phyloP scores from a whole-genome alignment of 1,140 invertebrate species.

The Pseudachorutes palmiensis region DNA sequence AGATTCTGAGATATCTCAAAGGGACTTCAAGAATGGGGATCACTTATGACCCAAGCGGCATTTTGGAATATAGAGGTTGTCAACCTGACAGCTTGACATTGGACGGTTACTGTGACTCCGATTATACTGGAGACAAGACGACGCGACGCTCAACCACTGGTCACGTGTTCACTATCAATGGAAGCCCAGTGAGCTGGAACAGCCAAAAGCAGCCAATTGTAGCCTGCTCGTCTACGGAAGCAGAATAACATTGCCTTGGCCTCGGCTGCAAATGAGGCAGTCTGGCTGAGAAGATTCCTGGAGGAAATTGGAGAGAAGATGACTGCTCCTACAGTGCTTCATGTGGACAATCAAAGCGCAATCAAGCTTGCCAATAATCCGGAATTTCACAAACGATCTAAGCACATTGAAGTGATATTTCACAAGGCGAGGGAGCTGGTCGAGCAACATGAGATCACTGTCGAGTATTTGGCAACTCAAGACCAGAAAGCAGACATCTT shows the following conservation, averaged over 20 bases:
- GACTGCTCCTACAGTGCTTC: not conserved
- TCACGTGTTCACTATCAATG: constrained; percentile 39
- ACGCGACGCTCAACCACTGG: constrained; percentile 34
- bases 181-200: constrained; percentile 38
- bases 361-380: constrained; percentile 38
- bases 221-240: constrained; percentile 40
- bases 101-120: not conserved
- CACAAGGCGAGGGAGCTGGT: constrained; percentile 40
- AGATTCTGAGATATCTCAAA: not conserved
- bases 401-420: constrained; percentile 43
- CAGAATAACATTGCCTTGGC: constrained; percentile 41
- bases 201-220: constrained; percentile 40
- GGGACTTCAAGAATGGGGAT: not conserved
- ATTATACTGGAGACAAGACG: not conserved
- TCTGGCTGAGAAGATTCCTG: constrained; percentile 36
- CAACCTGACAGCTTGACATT: not conserved
- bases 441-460: not conserved
- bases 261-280: constrained; percentile 41
- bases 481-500: constrained; percentile 40
- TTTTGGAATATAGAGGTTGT: no score
- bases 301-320: not conserved
- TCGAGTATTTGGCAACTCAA: constrained; percentile 23
- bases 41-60: no score
- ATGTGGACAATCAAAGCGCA: constrained; percentile 38
- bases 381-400: constrained; percentile 41